These are phyloP conservation scores for Myiopsitta monachus DNA, from an alignment of 2,113 vertebrate genomes.

Conservation along the genomic window DNA sequence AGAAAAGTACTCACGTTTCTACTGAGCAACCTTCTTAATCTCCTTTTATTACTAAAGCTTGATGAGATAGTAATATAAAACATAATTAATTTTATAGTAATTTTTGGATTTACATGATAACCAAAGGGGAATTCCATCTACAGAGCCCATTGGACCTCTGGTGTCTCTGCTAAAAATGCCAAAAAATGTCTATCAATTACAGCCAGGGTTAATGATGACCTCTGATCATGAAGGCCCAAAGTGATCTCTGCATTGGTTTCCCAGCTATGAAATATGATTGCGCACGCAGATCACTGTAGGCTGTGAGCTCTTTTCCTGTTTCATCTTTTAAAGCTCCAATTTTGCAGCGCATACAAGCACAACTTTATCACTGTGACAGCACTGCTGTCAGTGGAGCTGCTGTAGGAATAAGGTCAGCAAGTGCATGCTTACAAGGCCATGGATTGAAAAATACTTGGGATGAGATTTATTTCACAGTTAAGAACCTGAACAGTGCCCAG, in stretches of 20 bases:
- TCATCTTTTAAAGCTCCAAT: not conserved
- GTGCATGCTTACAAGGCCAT: not conserved
- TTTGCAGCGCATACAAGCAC: not conserved
- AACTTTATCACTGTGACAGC: conserved; percentile 11
- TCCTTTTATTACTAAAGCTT: not conserved
- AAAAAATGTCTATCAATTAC: not conserved
- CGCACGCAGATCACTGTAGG: not conserved
- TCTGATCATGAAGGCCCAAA: not conserved
- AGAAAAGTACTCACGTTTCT: not conserved
- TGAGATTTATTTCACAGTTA: conserved; percentile 23
- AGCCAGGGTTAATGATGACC: not conserved
- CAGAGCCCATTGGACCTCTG: not conserved
- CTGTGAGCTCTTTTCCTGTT: not conserved
- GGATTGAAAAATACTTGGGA: not conserved
- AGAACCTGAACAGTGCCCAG: not conserved
- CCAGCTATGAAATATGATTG: not conserved
- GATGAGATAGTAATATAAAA: not conserved
- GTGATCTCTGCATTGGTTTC: not conserved
- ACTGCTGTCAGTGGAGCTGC: not conserved
- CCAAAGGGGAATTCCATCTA: not conserved
- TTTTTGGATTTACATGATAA: not conserved
- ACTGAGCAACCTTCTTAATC: not conserved
- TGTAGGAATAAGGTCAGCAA: conserved; percentile 2
- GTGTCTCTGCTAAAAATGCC: not conserved
- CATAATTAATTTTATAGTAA: not conserved